Percentiles rank a stretch among this genome's conserved stretches.
Conservation (phyloP, 2,797 vertebrate species). For the Rhynchotus rufescens region DNA sequence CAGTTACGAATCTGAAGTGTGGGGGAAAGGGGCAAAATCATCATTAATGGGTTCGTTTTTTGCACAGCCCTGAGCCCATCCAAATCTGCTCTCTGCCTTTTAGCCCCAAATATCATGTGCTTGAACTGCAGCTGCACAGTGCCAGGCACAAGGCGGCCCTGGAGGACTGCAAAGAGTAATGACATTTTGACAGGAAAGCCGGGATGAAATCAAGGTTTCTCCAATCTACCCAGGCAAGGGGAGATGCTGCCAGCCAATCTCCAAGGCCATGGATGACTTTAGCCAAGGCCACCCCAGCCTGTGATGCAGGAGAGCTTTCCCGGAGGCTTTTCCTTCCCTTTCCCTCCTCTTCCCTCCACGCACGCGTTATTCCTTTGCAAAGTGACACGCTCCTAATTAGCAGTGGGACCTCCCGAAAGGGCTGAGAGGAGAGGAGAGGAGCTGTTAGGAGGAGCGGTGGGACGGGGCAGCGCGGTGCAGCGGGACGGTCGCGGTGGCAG, state of each 20-base stretch:
- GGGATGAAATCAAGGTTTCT: neutral
- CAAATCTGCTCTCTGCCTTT: neutral
- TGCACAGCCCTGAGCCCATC: neutral
- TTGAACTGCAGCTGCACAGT: accelerated
- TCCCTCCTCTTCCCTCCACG: neutral
- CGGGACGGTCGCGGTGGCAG: neutral
- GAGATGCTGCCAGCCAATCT: neutral
- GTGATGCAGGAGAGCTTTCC: neutral
- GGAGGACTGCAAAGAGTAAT: neutral
- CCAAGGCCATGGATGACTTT: neutral
- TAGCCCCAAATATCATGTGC: accelerated
- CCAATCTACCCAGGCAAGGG: accelerated
- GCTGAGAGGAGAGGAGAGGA: neutral
- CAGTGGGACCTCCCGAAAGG: neutral
- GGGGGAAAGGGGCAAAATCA: neutral
- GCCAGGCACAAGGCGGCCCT: accelerated
- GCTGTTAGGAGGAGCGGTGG: neutral
- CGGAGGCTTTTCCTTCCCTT: conserved; percentile 21
- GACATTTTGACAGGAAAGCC: neutral
- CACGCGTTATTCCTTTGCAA: neutral
- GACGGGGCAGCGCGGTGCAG: neutral
- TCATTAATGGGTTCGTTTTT: neutral
- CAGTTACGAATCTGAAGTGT: neutral
- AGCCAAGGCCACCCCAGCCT: neutral
- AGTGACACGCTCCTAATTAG: conserved; percentile 65